Conservation (phyloP, 2,888 invertebrate species). For the Lasioglossum leucozonium region DNA sequence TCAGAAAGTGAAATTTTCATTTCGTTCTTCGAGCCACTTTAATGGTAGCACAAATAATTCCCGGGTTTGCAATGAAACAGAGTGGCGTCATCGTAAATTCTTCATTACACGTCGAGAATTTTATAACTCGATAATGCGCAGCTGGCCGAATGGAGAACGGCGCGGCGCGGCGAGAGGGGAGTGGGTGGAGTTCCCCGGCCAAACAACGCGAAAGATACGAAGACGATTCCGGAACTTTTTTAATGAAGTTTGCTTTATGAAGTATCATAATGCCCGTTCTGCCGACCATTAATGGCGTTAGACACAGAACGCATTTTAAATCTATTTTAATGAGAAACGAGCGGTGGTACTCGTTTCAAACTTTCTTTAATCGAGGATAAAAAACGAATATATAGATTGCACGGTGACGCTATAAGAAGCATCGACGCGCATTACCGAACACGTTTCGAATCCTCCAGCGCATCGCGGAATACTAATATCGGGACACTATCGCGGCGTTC, state of each 20-base stretch:
- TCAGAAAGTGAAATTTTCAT: slow-evolving; percentile 17
- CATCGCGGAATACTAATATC: not conserved
- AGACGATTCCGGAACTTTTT: slow-evolving; percentile 46
- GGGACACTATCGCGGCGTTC: not conserved
- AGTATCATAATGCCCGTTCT: slow-evolving; percentile 25
- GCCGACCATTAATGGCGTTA: slow-evolving; percentile 36
- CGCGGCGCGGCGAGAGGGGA: not conserved
- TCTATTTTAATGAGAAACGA: slow-evolving; percentile 40
- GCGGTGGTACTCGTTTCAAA: slow-evolving; percentile 3
- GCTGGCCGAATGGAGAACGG: not conserved
- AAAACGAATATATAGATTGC: not conserved
- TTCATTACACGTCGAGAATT: slow-evolving; percentile 38
- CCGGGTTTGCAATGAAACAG: not conserved
- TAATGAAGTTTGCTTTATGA: slow-evolving; percentile 49
- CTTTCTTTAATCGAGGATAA: slow-evolving; percentile 7
- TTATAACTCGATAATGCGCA: slow-evolving; percentile 32
- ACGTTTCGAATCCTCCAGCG: not conserved
- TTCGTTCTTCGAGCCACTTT: slow-evolving; percentile 10
- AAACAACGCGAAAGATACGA: slow-evolving; percentile 21
- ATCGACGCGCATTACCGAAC: not conserved
- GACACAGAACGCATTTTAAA: slow-evolving; percentile 41
- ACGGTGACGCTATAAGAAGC: not conserved
- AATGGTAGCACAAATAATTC: slow-evolving; percentile 30
- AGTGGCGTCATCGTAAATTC: slow-evolving; percentile 29
- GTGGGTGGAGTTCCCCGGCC: not conserved